These are phyloP conservation scores for Chydorus sphaericus DNA, from an alignment of 2,888 invertebrate genomes.

Conservation along the genomic window DNA sequence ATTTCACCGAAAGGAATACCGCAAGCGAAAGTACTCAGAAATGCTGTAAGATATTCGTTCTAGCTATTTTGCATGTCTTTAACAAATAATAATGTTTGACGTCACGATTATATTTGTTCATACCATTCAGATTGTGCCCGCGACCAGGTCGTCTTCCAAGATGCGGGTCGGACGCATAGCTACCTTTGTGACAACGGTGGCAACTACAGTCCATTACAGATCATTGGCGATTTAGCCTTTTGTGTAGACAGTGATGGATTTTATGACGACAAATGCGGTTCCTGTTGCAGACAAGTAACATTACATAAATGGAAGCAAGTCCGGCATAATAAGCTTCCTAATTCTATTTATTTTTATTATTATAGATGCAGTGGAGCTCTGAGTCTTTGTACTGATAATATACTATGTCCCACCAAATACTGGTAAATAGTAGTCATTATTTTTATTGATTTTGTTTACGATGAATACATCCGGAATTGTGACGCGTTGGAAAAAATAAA, in stretches of 20 bases:
- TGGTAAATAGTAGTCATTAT: too few relatives aligned
- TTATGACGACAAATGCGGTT: not conserved
- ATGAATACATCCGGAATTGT: too few relatives aligned
- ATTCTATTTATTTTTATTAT: too few relatives aligned
- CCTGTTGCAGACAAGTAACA: not conserved
- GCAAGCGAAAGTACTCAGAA: not conserved
- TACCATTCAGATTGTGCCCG: conserved; percentile 17
- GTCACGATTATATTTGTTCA: not conserved
- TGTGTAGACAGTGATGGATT: conserved; percentile 21
- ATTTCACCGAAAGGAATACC: not conserved
- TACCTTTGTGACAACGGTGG: conserved; percentile 16
- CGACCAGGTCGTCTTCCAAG: conserved; percentile 15
- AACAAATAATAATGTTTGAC: not conserved
- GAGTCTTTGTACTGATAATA: too few relatives aligned
- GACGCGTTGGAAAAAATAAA: too few relatives aligned
- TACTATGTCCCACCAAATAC: too few relatives aligned
- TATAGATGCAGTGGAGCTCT: too few relatives aligned
- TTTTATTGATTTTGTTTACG: too few relatives aligned
- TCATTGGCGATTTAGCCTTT: conserved; percentile 14
- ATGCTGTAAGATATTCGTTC: conserved; percentile 12
- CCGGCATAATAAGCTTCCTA: too few relatives aligned
- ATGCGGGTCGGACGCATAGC: conserved; percentile 1
- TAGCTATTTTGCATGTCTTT: not conserved
- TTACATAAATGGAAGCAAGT: too few relatives aligned
- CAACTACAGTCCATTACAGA: conserved; percentile 17